A percentile compares a stretch with the other conserved stretches of the same genome.
These are phyloP conservation scores for Phyllotreta cruciferae DNA, from an alignment of 2,888 invertebrate species.

Conservation along the genomic window DNA sequence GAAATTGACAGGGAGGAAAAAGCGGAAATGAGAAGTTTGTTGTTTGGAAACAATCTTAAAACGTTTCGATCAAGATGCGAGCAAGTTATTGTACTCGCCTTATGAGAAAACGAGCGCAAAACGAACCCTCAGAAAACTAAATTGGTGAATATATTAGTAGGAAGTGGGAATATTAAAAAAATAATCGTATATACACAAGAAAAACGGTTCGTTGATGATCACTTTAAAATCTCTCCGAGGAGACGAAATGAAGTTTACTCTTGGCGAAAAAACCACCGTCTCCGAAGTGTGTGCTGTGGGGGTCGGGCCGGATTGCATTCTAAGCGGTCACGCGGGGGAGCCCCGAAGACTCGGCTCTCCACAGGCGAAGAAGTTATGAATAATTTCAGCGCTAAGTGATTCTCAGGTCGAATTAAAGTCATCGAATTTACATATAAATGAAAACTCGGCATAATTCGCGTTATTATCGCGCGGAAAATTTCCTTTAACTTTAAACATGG, in stretches of 20 bases:
- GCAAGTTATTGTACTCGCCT: slow-evolving; percentile 4
- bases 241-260: slow-evolving; percentile 20
- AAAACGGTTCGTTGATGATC: too few relatives aligned
- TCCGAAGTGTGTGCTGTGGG: slow-evolving; percentile 17
- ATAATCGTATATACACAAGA: background rate
- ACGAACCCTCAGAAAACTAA: too few relatives aligned
- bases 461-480: slow-evolving; percentile 37
- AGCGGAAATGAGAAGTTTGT: slow-evolving; percentile 29
- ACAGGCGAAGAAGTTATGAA: slow-evolving; percentile 37
- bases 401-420: slow-evolving; percentile 43
- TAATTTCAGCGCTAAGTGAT: slow-evolving; percentile 39
- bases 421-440: slow-evolving; percentile 56
- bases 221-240: background rate
- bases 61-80: slow-evolving; percentile 8
- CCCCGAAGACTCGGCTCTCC: slow-evolving; percentile 13
- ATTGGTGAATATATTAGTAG: too few relatives aligned
- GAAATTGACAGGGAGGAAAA: slow-evolving; percentile 25
- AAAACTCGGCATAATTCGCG: slow-evolving; percentile 51
- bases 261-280: slow-evolving; percentile 16
- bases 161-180: background rate
- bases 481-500: slow-evolving; percentile 33
- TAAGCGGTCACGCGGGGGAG: slow-evolving; percentile 21
- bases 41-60: slow-evolving; percentile 14
- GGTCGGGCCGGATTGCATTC: slow-evolving; percentile 23
- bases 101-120: too few relatives aligned